phyloP scores from a whole-genome alignment of 2,888 invertebrate species.

The Aethes cnicana region DNA sequence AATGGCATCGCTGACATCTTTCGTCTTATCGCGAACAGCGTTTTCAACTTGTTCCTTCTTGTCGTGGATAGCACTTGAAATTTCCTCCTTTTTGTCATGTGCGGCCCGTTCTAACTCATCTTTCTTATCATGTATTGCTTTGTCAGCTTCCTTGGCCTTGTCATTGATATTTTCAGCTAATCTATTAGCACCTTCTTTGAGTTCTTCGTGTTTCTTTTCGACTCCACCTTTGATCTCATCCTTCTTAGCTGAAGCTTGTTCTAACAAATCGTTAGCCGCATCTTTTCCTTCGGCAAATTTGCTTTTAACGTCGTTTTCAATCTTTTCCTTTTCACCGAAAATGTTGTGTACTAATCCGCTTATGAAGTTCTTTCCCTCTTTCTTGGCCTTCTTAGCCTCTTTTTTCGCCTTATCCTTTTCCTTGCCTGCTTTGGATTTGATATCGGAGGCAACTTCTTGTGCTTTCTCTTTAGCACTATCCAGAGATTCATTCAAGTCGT shows the following conservation, averaged over 20 bases:
- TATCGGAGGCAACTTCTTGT: constrained; percentile 47
- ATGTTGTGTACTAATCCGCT: constrained; percentile 72
- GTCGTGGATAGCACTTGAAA: constrained; percentile 35
- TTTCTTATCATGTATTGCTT: constrained; percentile 38
- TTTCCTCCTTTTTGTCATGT: constrained; percentile 36
- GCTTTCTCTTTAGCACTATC: constrained; percentile 58
- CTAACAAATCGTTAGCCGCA: constrained; percentile 56
- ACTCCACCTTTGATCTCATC: constrained; percentile 55
- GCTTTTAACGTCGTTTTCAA: constrained; percentile 66
- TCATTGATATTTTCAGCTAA: constrained; percentile 43
- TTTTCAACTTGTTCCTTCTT: constrained; percentile 34
- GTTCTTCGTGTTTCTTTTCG: constrained; percentile 54
- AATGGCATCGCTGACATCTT: constrained; percentile 41
- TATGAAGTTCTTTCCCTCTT: constrained; percentile 73
- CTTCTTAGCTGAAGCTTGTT: constrained; percentile 60
- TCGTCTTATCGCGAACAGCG: constrained; percentile 33
- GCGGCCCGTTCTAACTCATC: constrained; percentile 25
- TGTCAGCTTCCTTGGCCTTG: constrained; percentile 49
- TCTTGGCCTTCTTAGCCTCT: constrained; percentile 69
- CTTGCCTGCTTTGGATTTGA: constrained; percentile 45
- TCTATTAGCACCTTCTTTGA: constrained; percentile 45
- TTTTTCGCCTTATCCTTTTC: constrained; percentile 58
- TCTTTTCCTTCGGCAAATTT: constrained; percentile 67
- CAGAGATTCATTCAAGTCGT: constrained; percentile 56
- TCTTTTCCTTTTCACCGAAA: constrained; percentile 73